Base-by-base conservation (phyloP, 2,888 invertebrate species). In the Pollenia labialis region DNA sequence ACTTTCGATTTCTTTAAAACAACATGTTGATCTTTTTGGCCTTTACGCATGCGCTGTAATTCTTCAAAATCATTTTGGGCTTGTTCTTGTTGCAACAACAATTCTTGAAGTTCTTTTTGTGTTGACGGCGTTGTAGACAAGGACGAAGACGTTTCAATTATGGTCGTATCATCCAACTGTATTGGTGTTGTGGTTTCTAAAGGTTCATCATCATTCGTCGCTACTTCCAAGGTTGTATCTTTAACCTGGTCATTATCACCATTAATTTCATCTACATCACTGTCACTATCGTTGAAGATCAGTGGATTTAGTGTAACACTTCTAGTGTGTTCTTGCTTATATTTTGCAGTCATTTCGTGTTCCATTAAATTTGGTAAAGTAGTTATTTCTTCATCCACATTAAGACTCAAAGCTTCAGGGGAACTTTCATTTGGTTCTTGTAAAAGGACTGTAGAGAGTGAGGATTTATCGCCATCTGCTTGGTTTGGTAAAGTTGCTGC, bases 1-100 rank as follows among this genome's bases (percentile, higher is more conserved):
- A 92, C 92, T 92, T 92, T 92, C 92, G 90, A 91, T 92, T 92
- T 91, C 90, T 91, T 56, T 54, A 89, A 82, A 76, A 89, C 89
- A 77, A 89, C 64, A 74, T 89, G 88, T 86, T 90, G 88, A 88
- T 88, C 84, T 88, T 74, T 85, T 80, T 81, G 81, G 76, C 72
- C 77, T 85, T 85, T 85, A 75, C 81, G 85, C 68, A 77, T 60
- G 66, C 80, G 83, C 64, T 83, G 84, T 74, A 81, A 87, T 87
- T 84, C 84, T 84, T 87, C 77, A 82, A 80, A 87, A 84, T 74
- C 60, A n/a, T 60, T 69, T 54, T 54, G 42, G 40, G 71, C 52
- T 58, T 72, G 80, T 75, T 81, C 81, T 77, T 85, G 80, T 52
- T 74, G 81, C 74, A 58, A 11, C 23, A 82, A 16, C 56, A 81